Evolutionary conservation across 1,140 invertebrate genomes (phyloP), one percentile per base, ranked within the genome.

Genomic region (Lasaia peninsularis): DNA sequence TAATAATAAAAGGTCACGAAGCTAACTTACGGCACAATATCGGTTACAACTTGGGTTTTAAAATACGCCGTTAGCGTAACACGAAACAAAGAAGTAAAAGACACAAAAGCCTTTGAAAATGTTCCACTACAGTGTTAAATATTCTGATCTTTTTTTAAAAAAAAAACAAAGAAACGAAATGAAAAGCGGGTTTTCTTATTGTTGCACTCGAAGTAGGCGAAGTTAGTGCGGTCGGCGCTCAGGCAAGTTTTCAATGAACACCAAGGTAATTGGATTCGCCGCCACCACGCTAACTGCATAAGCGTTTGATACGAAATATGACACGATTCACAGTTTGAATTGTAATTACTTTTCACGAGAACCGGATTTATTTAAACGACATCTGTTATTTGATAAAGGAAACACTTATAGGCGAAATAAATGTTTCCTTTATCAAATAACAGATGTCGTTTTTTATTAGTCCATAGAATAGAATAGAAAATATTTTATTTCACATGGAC

Each of bases 131-230:
- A 21, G 53, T 40, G 56, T 58, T 58, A 58, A 58, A 58, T 50
- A 58, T 55, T 55, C 53, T 55, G 53, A 55, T 55, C 53, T 55
- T 55, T 55, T 55, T 52, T 55, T 10, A 55, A 55, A 40, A 55
- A 40, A 55, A 55, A 40, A 55, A 40, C 21, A 55, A 55, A 55
- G 40, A 44, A 37, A 28, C 24, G 24, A 28, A 55, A 55, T 55
- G 34, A 37, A 35, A 55, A 55, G 53, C 53, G 16, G 53, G 53
- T 55, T 55, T 55, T 55, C 35, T 44, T 55, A 55, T 55, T 55
- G 53, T 55, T 55, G 37, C 53, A 28, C 53, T 55, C 20, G 50
- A 28, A 28, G 24, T 20, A 21, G 18, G 50, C 28, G 24, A 55
- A 55, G 35, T 55, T 55, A 55, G 16, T 55, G 53, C 53, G 53